phyloP scores from a whole-genome alignment of 2,888 invertebrate species.

The Tyria jacobaeae region DNA sequence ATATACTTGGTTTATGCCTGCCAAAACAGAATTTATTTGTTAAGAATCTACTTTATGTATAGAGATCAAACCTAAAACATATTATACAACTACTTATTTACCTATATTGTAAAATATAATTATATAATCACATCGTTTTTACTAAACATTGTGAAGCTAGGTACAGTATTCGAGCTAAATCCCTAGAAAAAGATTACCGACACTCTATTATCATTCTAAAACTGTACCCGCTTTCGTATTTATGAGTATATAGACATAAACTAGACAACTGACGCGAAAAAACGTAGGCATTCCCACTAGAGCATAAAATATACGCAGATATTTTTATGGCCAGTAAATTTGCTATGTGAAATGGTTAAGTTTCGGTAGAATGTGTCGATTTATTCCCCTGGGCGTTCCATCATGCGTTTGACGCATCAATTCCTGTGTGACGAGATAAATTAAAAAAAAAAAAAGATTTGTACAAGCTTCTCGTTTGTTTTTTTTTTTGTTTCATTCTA shows the following conservation, averaged over 20 bases:
- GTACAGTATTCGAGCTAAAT: too few species aligned
- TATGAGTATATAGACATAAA: conserved; percentile 31
- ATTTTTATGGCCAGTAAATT: conserved; percentile 74
- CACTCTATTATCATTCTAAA: conserved; percentile 15
- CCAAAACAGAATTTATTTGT: too few species aligned
- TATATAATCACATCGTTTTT: too few species aligned
- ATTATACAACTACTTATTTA: too few species aligned
- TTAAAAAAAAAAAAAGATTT: conserved; percentile 32
- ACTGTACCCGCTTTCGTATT: conserved; percentile 22
- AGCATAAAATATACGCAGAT: conserved; percentile 67
- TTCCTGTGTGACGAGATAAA: conserved; percentile 40
- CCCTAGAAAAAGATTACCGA: neutral
- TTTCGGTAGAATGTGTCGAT: conserved; percentile 49
- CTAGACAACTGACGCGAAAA: conserved; percentile 51
- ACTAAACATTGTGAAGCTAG: too few species aligned
- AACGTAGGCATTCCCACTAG: conserved; percentile 58
- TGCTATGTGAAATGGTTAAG: conserved; percentile 65
- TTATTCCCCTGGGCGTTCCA: conserved; percentile 36
- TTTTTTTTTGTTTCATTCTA: conserved; percentile 10
- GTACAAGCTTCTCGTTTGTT: conserved; percentile 17
- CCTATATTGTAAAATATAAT: too few species aligned
- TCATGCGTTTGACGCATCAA: conserved; percentile 44
- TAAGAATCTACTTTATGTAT: too few species aligned
- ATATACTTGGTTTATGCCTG: too few species aligned
- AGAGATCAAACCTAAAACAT: too few species aligned